phyloP scores from a whole-genome alignment of 64 coral and sea anemone genomes.

The Actinia tenebrosa region DNA sequence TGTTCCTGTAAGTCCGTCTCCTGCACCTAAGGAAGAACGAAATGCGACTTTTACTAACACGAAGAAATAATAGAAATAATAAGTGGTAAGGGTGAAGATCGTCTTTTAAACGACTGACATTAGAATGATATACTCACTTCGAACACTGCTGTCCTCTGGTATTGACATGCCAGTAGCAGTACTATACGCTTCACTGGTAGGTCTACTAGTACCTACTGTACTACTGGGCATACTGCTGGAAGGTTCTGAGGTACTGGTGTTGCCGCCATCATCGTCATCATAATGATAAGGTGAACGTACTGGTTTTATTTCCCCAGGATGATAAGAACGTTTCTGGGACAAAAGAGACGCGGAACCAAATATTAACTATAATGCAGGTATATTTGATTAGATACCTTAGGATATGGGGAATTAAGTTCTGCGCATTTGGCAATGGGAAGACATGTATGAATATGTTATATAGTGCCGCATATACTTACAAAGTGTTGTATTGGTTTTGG shows the following conservation, averaged over 20 bases:
- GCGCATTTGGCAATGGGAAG: too few relatives aligned
- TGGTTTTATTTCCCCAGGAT: constrained; percentile 71
- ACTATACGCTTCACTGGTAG: constrained; percentile 54
- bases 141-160: constrained; percentile 49
- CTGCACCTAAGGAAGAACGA: background rate
- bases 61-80: too few relatives aligned
- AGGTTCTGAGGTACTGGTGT: constrained; percentile 68
- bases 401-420: too few relatives aligned
- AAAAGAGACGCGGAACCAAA: background rate
- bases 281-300: constrained; percentile 74
- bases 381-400: background rate
- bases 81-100: too few relatives aligned
- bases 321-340: constrained; percentile 77
- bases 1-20: constrained; percentile 11
- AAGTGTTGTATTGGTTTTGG: constrained; percentile 72
- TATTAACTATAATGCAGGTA: background rate
- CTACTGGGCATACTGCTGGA: constrained; percentile 80
- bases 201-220: constrained; percentile 39
- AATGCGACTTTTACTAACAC: too few relatives aligned
- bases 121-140: constrained; percentile 18
- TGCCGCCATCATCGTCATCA: constrained; percentile 74
- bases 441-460: too few relatives aligned
- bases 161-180: constrained; percentile 26
- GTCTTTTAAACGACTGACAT: too few relatives aligned
- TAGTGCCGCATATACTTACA: constrained; percentile 61